A percentile compares a stretch with the other conserved stretches of the same genome.
Conservation (phyloP, 2,113 vertebrate genomes). For the Tauraco erythrolophus region DNA sequence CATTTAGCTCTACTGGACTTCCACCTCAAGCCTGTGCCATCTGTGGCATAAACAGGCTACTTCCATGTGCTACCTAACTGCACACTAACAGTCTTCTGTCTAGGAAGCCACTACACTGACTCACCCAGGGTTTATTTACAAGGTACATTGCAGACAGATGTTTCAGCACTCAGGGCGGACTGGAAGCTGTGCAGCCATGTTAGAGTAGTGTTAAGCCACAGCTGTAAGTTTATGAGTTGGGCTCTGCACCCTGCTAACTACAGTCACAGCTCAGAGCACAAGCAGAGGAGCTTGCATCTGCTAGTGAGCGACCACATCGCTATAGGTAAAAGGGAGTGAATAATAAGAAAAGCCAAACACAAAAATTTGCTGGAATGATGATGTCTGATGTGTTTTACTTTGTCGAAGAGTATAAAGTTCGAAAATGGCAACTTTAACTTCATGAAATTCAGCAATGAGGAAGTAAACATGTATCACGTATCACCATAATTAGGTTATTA, state of each 20-base stretch:
- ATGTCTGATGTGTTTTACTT: not conserved
- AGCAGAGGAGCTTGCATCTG: not conserved
- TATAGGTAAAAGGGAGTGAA: not conserved
- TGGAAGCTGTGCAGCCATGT: not conserved
- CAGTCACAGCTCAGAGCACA: not conserved
- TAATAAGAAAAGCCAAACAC: not conserved
- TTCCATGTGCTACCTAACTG: not conserved
- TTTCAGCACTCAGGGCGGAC: not conserved
- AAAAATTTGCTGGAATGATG: not conserved
- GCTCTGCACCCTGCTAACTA: not conserved
- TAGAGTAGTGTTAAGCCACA: constrained; percentile 13
- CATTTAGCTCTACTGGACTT: not conserved
- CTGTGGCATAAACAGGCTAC: not conserved
- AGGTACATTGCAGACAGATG: constrained; percentile 6
- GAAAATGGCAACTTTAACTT: not conserved
- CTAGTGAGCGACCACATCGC: not conserved
- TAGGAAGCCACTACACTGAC: not conserved
- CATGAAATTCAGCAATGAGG: not conserved
- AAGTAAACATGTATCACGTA: not conserved
- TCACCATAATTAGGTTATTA: not conserved
- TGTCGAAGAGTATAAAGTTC: not conserved
- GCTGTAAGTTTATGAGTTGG: not conserved
- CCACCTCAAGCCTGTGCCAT: not conserved
- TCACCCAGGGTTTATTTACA: not conserved
- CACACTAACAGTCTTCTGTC: not conserved